Evolutionary conservation across 2,113 vertebrate genomes (phyloP).

Genomic region (Murina feae): DNA sequence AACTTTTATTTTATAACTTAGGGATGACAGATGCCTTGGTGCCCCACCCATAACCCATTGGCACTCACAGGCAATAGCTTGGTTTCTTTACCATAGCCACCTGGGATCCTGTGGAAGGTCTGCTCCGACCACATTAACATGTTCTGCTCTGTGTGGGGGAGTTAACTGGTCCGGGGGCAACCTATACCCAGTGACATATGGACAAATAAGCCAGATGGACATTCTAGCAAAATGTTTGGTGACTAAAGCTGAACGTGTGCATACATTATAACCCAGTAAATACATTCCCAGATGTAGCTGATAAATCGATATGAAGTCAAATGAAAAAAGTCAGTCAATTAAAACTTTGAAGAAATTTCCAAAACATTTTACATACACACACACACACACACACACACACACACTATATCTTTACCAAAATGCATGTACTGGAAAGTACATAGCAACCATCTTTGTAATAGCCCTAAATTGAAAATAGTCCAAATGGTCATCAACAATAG

Average conservation of each 20-base stretch:
- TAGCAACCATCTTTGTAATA: background rate
- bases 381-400: too few relatives aligned
- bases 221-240: background rate
- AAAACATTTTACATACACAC: background rate
- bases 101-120: background rate
- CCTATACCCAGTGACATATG: background rate
- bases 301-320: background rate
- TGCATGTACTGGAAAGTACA: background rate
- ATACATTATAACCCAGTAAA: background rate
- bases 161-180: background rate
- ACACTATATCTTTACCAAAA: background rate
- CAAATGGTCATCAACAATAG: background rate
- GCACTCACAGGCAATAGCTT: background rate
- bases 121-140: background rate
- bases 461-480: background rate
- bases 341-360: background rate
- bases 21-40: background rate
- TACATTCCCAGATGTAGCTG: background rate
- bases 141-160: background rate
- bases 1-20: background rate
- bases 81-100: background rate
- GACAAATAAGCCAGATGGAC: background rate
- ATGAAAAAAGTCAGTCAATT: background rate
- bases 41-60: background rate
- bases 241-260: background rate